Conservation (phyloP, 2,113 vertebrate species). For the Gallinago jamesoni region DNA sequence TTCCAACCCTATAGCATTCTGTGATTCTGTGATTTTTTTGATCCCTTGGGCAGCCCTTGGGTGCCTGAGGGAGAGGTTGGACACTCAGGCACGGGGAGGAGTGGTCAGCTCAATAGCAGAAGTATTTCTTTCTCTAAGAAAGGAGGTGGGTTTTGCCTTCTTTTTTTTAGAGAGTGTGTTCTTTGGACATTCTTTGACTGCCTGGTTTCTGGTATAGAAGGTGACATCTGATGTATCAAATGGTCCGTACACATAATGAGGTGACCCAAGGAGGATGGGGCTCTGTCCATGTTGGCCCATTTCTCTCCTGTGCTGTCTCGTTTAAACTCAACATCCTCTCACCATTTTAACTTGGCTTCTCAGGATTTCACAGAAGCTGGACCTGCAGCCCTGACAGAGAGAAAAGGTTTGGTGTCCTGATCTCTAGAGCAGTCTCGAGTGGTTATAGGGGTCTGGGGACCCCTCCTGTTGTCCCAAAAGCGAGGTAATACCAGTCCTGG, state of each 20-base stretch:
- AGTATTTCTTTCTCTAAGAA: too few species aligned
- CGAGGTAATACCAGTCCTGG: neutral
- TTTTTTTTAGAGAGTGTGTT: neutral
- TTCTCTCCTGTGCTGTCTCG: neutral
- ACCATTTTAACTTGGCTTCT: neutral
- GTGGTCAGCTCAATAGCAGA: too few species aligned
- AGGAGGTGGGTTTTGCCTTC: neutral
- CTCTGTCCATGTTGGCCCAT: fast-evolving
- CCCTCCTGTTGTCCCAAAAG: too few species aligned
- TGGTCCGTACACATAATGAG: fast-evolving
- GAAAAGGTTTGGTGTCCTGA: neutral
- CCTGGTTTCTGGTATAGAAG: neutral
- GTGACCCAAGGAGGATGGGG: neutral
- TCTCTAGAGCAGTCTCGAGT: neutral
- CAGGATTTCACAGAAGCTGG: neutral
- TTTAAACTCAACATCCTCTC: neutral
- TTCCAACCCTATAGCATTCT: too few species aligned
- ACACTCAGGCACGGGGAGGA: too few species aligned
- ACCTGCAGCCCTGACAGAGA: neutral
- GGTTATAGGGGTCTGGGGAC: neutral
- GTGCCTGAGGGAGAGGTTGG: too few species aligned
- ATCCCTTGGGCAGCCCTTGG: too few species aligned
- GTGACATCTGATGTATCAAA: fast-evolving
- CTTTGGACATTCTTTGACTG: neutral
- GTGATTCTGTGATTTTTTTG: too few species aligned